Conservation (phyloP, 2,797 vertebrate genomes). For the Notolabrus celidotus region DNA sequence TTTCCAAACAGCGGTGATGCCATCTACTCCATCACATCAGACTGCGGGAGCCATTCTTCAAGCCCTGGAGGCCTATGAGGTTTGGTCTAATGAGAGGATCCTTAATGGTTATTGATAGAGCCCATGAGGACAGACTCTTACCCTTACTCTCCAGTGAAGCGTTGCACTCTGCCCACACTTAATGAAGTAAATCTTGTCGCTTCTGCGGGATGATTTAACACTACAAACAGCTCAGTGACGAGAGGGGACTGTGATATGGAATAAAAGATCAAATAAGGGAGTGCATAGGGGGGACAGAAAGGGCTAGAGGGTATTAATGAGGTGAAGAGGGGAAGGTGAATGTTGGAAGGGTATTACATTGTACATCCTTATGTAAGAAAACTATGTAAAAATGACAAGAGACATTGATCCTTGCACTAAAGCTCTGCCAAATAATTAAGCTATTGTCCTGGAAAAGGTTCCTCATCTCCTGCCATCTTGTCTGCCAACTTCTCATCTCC, state of each 20-base stretch:
- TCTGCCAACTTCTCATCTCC: constrained; percentile 39
- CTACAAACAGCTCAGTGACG: constrained; percentile 63
- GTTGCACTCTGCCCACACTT: constrained; percentile 58
- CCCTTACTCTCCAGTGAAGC: constrained; percentile 55
- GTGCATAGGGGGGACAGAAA: background rate
- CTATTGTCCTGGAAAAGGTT: constrained; percentile 48
- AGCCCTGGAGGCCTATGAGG: constrained; percentile 54
- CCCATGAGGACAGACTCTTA: constrained; percentile 66
- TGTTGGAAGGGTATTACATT: background rate
- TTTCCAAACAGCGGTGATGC: constrained; percentile 71
- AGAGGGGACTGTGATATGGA: constrained; percentile 33
- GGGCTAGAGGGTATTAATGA: constrained; percentile 15
- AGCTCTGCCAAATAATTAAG: constrained; percentile 54
- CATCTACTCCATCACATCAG: constrained; percentile 66
- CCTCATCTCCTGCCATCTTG: constrained; percentile 25
- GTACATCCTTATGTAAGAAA: constrained; percentile 2
- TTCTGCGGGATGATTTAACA: constrained; percentile 70
- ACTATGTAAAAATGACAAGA: background rate
- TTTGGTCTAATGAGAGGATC: constrained; percentile 76
- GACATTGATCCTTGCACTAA: constrained; percentile 43
- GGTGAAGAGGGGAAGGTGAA: background rate
- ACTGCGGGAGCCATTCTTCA: constrained; percentile 60
- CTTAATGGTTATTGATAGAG: constrained; percentile 82
- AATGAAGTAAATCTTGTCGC: constrained; percentile 75
- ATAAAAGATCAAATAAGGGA: constrained; percentile 29